Evolutionary conservation across 2,797 vertebrate species (phyloP), one percentile per base, ranked within the genome.

Genomic region (Sciaenops ocellatus): DNA sequence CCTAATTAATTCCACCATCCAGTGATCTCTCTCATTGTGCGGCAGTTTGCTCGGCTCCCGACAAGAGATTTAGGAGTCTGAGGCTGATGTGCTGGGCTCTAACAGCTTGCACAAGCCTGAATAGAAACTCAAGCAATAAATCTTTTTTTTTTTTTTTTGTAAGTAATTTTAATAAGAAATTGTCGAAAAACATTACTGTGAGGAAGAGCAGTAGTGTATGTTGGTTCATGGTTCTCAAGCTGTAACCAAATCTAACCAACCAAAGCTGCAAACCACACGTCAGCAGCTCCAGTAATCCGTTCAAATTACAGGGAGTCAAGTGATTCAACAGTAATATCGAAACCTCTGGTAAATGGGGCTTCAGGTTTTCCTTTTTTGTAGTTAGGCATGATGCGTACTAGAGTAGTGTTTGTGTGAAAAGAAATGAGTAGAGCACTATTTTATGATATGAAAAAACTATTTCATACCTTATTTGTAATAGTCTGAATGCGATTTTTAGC

Each of bases 351-450:
- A 50, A 74, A 15, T 34, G 11, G 34, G 48, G 34, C 15, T 63
- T 80, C 47, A 74, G 65, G 63, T 18, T 38, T 64, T 65, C 2
- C 3, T 34, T 30, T 84, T 83, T 77, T 86, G 84, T 86, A 89
- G 69, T 73, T 90, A 80, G 70, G 85, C 87, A 89, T 87, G 85
- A 57, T 57, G 42, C 86, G 66, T 85, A 48, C 64, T 77, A 77
- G 71, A 66, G 67, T 69, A 75, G 73, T 73, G 47, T 78, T 73
- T 68, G 54, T 86, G 65, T 78, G 34, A 50, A 77, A 79, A 76
- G 3, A 52, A 57, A 59, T 56, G 30, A 54, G 30, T 41, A 65
- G 52, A 69, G 65, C 15, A 73, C 44, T 51, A 56, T 83, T 85
- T 89, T 82, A 62, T 83, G 77, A 42, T 9, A 24, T 48, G 2